Evolutionary conservation across 2,113 vertebrate genomes (phyloP).

Genomic region (Pelecanus crispus): DNA sequence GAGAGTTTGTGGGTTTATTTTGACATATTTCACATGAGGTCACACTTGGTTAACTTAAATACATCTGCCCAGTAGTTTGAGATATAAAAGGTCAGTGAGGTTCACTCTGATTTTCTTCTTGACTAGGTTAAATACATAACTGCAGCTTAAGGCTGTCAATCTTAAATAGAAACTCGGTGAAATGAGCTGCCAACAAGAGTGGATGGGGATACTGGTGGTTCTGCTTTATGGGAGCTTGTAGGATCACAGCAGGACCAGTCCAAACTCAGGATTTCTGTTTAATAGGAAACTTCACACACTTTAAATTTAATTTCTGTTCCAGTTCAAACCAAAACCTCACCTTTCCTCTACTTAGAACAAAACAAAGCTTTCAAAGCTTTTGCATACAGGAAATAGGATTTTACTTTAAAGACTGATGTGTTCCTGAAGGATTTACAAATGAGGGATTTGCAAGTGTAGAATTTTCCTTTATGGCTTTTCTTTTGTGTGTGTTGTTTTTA

Average conservation of each 20-base stretch:
- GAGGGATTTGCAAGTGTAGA: neutral
- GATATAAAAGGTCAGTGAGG: neutral
- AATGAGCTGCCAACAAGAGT: neutral
- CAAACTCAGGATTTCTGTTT: neutral
- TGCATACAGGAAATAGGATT: neutral
- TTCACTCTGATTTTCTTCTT: constrained; percentile 34
- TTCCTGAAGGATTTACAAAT: neutral
- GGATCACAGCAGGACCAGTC: neutral
- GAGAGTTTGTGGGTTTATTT: neutral
- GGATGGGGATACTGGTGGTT: neutral
- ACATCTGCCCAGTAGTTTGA: neutral
- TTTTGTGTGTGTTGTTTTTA: neutral
- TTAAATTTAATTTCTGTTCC: neutral
- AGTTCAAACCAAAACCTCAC: neutral
- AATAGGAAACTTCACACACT: neutral
- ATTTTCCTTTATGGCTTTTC: neutral
- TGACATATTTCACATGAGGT: neutral
- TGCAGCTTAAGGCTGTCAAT: neutral
- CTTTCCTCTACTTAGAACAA: neutral
- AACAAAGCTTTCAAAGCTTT: neutral
- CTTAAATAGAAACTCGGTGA: neutral
- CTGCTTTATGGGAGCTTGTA: neutral
- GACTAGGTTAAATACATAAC: neutral
- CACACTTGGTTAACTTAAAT: neutral
- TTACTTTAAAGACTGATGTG: neutral